Evolutionary conservation across 2,888 invertebrate genomes (phyloP), one percentile per base, ranked within the genome.

Genomic region (Drosophila falleni): DNA sequence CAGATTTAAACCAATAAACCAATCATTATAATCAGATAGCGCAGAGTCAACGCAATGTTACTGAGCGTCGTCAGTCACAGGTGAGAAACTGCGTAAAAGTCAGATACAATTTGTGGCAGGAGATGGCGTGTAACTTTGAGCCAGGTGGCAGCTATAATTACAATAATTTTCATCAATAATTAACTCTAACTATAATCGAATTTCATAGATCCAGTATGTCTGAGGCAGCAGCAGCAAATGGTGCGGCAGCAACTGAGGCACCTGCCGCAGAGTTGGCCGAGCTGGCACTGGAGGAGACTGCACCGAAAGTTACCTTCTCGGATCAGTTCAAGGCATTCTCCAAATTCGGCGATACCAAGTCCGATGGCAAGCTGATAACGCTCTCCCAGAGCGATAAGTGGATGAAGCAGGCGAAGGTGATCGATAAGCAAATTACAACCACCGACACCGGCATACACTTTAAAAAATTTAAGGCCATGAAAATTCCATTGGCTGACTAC

Each of bases 361-460:
- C 97, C 15, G 97, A 97, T 90, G 97, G 97, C 53, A 97, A 96
- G 92, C 94, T 94, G 46, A 96, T 98, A 74, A 97, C 97, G 0
- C 93, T 98, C n/a, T 96, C 96, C 10, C 97, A 98, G 92, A 96
- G 97, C 89, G 98, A 98, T 92, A 98, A 97, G 93, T 98, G 98
- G 98, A 96, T 98, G 96, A 97, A 97, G 89, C 98, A 98, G 91
- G 97, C 97, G 0, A 96, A 95, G 87, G 95, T 95, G 9, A 96
- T 97, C 80, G 97, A 95, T 78, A 97, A 97, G 93, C 96, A 96
- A 90, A 96, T 97, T 74, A 96, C 97, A 0, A 97, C 98, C 15
- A 97, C 97, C 3, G 98, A 98, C 90, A 98, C 97, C 0, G 97
- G 96, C 47, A 97, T 98, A 74, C 95, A 96, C 91, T 98, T 97